phyloP scores from a whole-genome alignment of 2,113 vertebrate genomes.

The Phaethon lepturus region DNA sequence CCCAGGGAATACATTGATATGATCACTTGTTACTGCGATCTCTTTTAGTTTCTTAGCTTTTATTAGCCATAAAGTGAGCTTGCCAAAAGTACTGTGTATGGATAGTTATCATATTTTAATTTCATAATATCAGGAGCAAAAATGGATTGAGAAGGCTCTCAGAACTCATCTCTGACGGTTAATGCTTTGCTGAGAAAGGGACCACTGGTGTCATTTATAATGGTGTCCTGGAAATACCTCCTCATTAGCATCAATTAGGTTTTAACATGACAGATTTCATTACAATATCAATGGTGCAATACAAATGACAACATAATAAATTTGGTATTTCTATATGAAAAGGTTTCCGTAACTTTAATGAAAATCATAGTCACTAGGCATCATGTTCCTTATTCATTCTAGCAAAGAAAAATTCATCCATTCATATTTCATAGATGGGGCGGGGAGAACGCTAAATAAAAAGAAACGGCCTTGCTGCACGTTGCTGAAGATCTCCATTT shows the following conservation, averaged over 20 bases:
- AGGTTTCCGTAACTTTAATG: not conserved
- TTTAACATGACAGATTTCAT: not conserved
- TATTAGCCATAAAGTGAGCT: not conserved
- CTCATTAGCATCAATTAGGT: not conserved
- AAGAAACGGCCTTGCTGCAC: not conserved
- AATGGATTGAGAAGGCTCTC: not conserved
- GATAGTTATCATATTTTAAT: not conserved
- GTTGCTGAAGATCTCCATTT: not conserved
- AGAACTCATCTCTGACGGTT: not conserved
- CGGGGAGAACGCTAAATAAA: not conserved
- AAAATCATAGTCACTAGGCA: not conserved
- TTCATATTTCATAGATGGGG: not conserved
- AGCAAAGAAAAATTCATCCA: not conserved
- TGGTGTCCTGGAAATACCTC: not conserved
- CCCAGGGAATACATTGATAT: not conserved
- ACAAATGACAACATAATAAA: not conserved
- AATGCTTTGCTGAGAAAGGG: not conserved
- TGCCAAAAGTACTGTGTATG: not conserved
- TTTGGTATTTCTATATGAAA: not conserved
- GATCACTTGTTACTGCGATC: not conserved
- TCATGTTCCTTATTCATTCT: not conserved
- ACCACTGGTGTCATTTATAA: not conserved
- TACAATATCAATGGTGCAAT: not conserved
- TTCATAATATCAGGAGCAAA: not conserved
- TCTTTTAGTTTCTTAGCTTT: not conserved